Conservation (phyloP, 2,113 vertebrate species). For the Triplophysa rosa region DNA sequence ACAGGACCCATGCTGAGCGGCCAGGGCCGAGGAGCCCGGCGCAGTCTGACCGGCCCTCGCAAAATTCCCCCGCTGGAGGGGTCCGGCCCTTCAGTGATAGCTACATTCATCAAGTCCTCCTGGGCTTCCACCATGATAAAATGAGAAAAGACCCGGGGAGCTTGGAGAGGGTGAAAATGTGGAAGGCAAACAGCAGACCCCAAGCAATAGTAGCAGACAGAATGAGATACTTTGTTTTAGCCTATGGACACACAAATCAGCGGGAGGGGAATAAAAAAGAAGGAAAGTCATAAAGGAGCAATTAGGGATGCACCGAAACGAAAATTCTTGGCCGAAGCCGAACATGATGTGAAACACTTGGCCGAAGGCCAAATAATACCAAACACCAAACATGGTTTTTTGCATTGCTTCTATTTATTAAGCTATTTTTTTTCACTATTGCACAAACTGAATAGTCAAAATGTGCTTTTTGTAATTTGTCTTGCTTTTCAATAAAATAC, state of each 20-base stretch:
- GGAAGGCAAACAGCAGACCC: slow-evolving; percentile 7
- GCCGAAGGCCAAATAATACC: too few relatives aligned
- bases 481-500: too few relatives aligned
- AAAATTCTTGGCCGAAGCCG: too few relatives aligned
- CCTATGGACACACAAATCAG: neutral
- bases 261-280: neutral
- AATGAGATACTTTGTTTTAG: slow-evolving; percentile 1
- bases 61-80: slow-evolving; percentile 48
- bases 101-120: slow-evolving; percentile 45
- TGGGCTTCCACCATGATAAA: slow-evolving; percentile 19
- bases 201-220: neutral
- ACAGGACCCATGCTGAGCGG: slow-evolving; percentile 43
- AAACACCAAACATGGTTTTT: too few relatives aligned
- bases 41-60: slow-evolving; percentile 48
- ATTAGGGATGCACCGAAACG: too few relatives aligned
- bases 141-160: slow-evolving; percentile 23
- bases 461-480: too few relatives aligned
- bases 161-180: neutral
- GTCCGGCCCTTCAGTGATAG: slow-evolving; percentile 35
- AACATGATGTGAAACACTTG: too few relatives aligned
- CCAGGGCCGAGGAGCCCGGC: slow-evolving; percentile 21
- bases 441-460: too few relatives aligned
- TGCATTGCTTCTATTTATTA: too few relatives aligned
- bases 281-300: slow-evolving; percentile 7
- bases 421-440: too few relatives aligned